These are phyloP conservation scores for Tryphoninae sp. DNA, from an alignment of 2,888 invertebrate species.

Conservation along the genomic window DNA sequence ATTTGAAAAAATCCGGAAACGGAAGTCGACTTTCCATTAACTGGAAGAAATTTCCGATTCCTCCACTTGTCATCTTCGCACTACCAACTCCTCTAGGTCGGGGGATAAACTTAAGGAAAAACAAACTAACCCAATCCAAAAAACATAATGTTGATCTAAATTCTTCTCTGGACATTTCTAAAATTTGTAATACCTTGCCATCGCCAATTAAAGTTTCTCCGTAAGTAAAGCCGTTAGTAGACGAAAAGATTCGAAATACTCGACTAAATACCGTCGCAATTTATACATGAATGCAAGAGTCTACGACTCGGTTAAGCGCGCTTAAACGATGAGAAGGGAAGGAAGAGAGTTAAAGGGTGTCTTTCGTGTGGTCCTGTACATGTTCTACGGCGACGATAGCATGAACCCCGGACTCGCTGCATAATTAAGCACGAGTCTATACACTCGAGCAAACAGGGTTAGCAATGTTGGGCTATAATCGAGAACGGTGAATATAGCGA, in stretches of 20 bases:
- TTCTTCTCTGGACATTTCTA: too few relatives aligned
- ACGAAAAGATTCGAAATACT: not conserved
- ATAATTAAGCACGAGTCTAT: conserved; percentile 75
- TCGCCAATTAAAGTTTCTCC: too few relatives aligned
- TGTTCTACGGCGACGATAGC: conserved; percentile 3
- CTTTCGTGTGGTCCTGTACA: conserved; percentile 4
- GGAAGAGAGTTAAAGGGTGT: not conserved
- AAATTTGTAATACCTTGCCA: too few relatives aligned
- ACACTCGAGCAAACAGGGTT: conserved; percentile 71
- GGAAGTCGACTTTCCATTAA: too few relatives aligned
- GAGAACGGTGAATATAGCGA: conserved; percentile 27
- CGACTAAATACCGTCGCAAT: conserved; percentile 1
- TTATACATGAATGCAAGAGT: conserved; percentile 15
- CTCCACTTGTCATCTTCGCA: too few relatives aligned
- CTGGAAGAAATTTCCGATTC: too few relatives aligned
- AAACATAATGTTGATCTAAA: too few relatives aligned
- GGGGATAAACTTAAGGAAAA: too few relatives aligned
- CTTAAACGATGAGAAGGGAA: not conserved
- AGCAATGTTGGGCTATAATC: conserved; percentile 65
- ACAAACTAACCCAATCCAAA: too few relatives aligned
- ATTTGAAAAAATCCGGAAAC: too few relatives aligned
- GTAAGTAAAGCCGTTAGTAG: not conserved
- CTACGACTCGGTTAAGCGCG: not conserved
- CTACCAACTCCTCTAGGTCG: too few relatives aligned
- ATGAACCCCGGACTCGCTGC: conserved; percentile 54